Evolutionary conservation across 2,888 invertebrate species (phyloP), one percentile per base, ranked within the genome.

Genomic region (Folsomia manolachei): DNA sequence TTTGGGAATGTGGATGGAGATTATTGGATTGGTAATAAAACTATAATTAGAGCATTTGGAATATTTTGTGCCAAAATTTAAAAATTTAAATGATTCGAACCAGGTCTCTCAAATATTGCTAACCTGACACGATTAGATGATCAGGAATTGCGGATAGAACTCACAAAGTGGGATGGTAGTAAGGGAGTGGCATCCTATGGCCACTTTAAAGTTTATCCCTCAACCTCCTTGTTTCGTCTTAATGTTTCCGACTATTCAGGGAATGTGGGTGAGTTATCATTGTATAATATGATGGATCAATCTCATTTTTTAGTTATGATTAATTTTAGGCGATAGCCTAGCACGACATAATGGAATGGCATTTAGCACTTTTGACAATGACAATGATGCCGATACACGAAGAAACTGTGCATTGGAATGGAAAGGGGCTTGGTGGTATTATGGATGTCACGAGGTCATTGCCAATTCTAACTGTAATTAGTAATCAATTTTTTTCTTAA

Each of bases 351-450:
- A 79, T 67, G 79, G 78, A 21, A 79, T 79, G 75, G 63, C 75
- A 0, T 81, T 81, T 71, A 81, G 78, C 71, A 80, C 81, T 19
- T 63, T 72, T 52, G 81, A 81, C 73, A 62, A 73, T 23, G 81
- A 81, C 64, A 77, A 80, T 67, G 80, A 80, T 70, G 56, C 65
- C 23, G 79, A 80, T 68, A 75, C 76, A 2, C 62, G 75, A 14
- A 70, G 79, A n/a, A 78, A 81, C 69, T 81, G 81, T 65, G 80
- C 80, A 18, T 73, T 77, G 9, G 79, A 77, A 51, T 80, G 79
- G 73, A 73, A 72, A 63, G 78, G 80, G 14, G 81, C 79, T 19
- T 81, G 81, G 81, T 81, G 81, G 81, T 81, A 79, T 73, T 78
- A 77, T 18, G 75, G 76, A 7, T 81, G 81, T 63, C 79, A 80